These are phyloP conservation scores for Calliopum simillimum DNA, from an alignment of 2,888 invertebrate species.

Conservation along the genomic window DNA sequence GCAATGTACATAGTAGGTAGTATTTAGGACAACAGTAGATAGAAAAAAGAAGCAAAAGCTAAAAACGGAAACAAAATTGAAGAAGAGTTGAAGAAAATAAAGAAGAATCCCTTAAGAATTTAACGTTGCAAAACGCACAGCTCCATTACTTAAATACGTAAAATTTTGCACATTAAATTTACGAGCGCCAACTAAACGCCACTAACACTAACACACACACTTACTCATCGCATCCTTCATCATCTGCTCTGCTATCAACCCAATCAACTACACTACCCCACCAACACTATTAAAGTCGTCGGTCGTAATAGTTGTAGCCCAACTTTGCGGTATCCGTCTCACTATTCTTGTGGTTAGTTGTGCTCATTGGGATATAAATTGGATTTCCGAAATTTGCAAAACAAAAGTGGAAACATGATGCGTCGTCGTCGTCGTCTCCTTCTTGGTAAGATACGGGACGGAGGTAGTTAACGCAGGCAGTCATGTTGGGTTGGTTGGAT, in stretches of 20 bases:
- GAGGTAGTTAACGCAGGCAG: not conserved
- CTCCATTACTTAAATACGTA: not conserved
- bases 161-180: slow-evolving; percentile 10
- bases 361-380: slow-evolving; percentile 22
- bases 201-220: too few species aligned
- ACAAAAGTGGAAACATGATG: slow-evolving; percentile 29
- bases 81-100: too few species aligned
- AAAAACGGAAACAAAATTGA: too few species aligned
- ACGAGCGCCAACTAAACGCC: slow-evolving; percentile 3
- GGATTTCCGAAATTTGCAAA: slow-evolving; percentile 33
- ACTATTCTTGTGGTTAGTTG: slow-evolving; percentile 6
- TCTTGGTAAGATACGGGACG: not conserved
- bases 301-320: too few species aligned
- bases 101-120: too few species aligned
- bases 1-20: too few species aligned
- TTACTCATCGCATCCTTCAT: too few species aligned
- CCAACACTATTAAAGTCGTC: not conserved
- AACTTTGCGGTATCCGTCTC: not conserved
- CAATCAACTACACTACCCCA: too few species aligned
- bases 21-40: too few species aligned
- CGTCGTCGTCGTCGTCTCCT: too few species aligned
- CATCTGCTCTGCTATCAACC: too few species aligned
- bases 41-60: too few species aligned
- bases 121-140: not conserved
- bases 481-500: not conserved